Evolutionary conservation across 2,797 vertebrate genomes (phyloP).

Genomic region (Crocidura indochinensis): DNA sequence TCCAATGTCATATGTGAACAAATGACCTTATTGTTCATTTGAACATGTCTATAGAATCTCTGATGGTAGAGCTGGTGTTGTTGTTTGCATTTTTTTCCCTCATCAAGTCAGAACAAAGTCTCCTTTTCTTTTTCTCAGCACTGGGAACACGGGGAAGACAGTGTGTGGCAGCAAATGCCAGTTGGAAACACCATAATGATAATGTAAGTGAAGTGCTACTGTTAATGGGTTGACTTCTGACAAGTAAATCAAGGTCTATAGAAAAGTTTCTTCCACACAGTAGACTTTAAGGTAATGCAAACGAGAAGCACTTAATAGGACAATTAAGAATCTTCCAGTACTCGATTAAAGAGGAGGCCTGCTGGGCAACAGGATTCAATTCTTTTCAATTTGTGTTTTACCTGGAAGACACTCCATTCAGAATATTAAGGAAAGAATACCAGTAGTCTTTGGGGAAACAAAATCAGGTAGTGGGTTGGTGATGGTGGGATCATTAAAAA

Average conservation of each 20-base stretch:
- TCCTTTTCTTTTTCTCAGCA: constrained; percentile 86
- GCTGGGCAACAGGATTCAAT: constrained; percentile 45
- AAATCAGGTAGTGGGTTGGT: not conserved
- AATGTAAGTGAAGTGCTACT: constrained; percentile 81
- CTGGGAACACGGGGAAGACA: constrained; percentile 85
- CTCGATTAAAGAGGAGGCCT: constrained; percentile 58
- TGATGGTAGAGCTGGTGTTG: constrained; percentile 83
- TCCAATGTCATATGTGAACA: constrained; percentile 90
- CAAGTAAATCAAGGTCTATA: constrained; percentile 83
- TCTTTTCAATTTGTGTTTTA: constrained; percentile 75
- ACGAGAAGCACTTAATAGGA: constrained; percentile 72
- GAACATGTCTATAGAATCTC: constrained; percentile 88
- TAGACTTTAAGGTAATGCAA: constrained; percentile 77
- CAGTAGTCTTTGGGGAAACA: constrained; percentile 61
- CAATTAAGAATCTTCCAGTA: constrained; percentile 76
- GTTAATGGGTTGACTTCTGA: constrained; percentile 83
- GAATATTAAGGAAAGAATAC: constrained; percentile 75
- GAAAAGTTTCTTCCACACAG: constrained; percentile 74
- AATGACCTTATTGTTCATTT: constrained; percentile 89
- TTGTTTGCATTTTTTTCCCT: constrained; percentile 80
- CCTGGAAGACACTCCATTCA: constrained; percentile 74
- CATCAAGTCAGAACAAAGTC: constrained; percentile 89
- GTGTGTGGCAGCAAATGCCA: constrained; percentile 85
- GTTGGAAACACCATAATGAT: constrained; percentile 82
- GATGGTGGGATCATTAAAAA: constrained; percentile 74